Percentiles rank a stretch among this genome's conserved stretches.
Evolutionary conservation across 92 coral and sea anemone species (phyloP).

Genomic region (Palythoa caribaeorum): DNA sequence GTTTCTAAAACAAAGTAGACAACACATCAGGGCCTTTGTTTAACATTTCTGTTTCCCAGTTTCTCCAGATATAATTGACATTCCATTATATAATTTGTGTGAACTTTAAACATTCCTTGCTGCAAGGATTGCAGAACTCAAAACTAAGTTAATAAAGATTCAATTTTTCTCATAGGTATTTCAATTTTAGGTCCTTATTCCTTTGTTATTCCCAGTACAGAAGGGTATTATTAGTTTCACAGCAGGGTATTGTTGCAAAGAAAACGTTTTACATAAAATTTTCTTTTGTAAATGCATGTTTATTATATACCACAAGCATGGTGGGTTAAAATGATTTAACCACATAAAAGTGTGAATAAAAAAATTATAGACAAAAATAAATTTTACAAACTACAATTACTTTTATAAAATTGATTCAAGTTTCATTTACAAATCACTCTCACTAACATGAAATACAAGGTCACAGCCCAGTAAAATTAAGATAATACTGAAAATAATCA

Average conservation of each 20-base stretch:
- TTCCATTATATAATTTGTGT: neutral
- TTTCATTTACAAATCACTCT: too few relatives aligned
- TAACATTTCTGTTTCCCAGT: constrained; percentile 9
- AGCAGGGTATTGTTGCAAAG: constrained; percentile 20
- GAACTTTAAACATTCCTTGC: neutral
- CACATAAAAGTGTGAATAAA: neutral
- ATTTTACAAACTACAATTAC: too few relatives aligned
- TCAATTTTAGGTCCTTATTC: constrained; percentile 20
- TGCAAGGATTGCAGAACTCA: neutral
- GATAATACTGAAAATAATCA: too few relatives aligned
- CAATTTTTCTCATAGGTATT: neutral
- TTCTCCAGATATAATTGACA: neutral
- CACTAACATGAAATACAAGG: too few relatives aligned
- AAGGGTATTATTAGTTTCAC: constrained; percentile 15
- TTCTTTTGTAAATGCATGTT: neutral
- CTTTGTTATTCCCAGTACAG: neutral
- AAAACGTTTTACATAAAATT: constrained; percentile 9
- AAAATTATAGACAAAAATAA: neutral
- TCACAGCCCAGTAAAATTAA: too few relatives aligned
- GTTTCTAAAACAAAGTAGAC: neutral
- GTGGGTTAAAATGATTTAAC: neutral
- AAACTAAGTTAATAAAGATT: neutral
- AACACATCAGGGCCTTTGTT: constrained; percentile 9
- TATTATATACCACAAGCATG: neutral
- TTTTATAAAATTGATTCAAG: too few relatives aligned